These are phyloP conservation scores for Xylocampa areola DNA, from an alignment of 2,888 invertebrate genomes.

Conservation along the genomic window DNA sequence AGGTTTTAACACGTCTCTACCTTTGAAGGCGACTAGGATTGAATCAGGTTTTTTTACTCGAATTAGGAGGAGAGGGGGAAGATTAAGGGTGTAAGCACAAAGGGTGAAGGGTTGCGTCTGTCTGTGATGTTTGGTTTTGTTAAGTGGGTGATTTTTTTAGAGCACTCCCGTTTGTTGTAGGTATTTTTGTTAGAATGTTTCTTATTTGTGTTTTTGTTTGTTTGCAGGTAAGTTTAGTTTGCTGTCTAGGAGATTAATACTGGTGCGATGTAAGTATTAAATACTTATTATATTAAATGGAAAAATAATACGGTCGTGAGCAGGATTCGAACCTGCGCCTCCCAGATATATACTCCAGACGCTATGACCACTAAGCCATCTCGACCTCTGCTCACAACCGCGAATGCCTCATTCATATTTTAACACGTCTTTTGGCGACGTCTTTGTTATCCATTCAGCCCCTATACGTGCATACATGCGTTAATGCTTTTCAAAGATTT, in stretches of 20 bases:
- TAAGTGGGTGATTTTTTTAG: constrained; percentile 40
- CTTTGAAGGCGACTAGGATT: constrained; percentile 76
- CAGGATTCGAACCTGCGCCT: too few relatives aligned
- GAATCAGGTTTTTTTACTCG: constrained; percentile 61
- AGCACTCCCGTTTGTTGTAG: constrained; percentile 1
- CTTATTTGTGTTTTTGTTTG: constrained; percentile 36
- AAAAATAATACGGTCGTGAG: too few relatives aligned
- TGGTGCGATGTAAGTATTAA: not conserved
- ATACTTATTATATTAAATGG: too few relatives aligned
- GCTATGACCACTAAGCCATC: too few relatives aligned
- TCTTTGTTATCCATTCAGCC: too few relatives aligned
- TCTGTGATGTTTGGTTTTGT: constrained; percentile 58
- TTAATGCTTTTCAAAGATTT: too few relatives aligned
- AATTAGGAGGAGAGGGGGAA: constrained; percentile 57
- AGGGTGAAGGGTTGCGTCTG: constrained; percentile 62
- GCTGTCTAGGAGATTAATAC: not conserved
- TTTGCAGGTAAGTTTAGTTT: constrained; percentile 47
- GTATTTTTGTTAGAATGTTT: constrained; percentile 13
- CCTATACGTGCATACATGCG: too few relatives aligned
- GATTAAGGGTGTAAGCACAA: constrained; percentile 61
- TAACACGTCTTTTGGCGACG: too few relatives aligned
- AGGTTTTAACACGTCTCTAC: constrained; percentile 86
- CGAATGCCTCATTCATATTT: too few relatives aligned
- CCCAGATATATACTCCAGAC: too few relatives aligned
- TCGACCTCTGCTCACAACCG: too few relatives aligned